Base-by-base conservation (phyloP, 1,140 invertebrate genomes). In the Ceratina japonica region DNA sequence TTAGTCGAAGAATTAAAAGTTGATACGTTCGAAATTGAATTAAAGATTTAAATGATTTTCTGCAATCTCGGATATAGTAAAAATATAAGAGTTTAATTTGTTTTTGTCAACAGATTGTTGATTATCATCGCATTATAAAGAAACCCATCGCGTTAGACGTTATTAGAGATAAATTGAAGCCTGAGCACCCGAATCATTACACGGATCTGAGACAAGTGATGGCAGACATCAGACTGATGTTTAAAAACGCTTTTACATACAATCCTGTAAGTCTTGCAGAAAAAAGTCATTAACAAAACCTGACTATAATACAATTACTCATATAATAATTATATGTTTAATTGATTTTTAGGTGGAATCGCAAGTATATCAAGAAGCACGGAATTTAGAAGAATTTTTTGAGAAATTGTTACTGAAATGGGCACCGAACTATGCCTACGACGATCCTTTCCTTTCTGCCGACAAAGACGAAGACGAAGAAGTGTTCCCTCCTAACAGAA, bases 71-170 rank as follows among this genome's bases (percentile, higher is more conserved):
- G 37, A 10, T 44, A 31, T 13, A 24, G 52, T 68, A 0, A 18
- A 49, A 49, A 49, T 8, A 71, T 31, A 27, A 69, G 61, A 54
- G 1, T 72, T 62, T 49, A 59, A 54, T 74, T 58, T 13, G 69
- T 82, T 66, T 78, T 78, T 80, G 72, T 79, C 91, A 92, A 51
- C 86, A 96, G 95, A 95, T 97, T 86, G 92, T 93, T 15, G 96
- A 96, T 83, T 97, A 97, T 92, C 95, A 97, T 93, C 93, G 94
- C 82, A 94, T 96, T 72, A 95, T 96, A 71, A 94, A 94, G 83
- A 95, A 95, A 49, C 97, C 97, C 16, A 97, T 98, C 92, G 96
- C 97, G 77, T 94, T 98, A 87, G 96, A 97, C 90, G 94, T 95
- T 72, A 96, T 98, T 84, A 95, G 96, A 86, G 94, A 95, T 78